Percentiles rank a stretch among this genome's conserved stretches.
Conservation (phyloP, 2,797 vertebrate genomes). For the Phoebastria nigripes region DNA sequence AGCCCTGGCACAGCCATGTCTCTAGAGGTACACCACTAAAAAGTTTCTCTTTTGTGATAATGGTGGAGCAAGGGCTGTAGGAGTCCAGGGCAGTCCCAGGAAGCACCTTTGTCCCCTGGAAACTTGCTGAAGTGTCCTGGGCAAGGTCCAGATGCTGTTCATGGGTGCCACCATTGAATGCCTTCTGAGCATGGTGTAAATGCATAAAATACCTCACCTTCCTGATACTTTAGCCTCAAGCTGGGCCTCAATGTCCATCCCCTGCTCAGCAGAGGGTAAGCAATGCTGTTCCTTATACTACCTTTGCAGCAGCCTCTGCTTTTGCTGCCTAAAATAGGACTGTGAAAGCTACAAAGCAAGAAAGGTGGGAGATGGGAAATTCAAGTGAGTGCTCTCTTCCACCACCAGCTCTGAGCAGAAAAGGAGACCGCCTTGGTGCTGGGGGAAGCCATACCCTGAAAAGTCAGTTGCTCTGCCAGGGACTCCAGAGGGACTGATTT, state of each 20-base stretch:
- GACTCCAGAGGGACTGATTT: not conserved
- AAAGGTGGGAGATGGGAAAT: no score
- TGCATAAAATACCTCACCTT: not conserved
- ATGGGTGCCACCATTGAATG: accelerated
- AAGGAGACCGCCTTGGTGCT: not conserved
- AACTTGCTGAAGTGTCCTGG: not conserved
- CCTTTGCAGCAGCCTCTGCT: not conserved
- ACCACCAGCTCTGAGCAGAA: not conserved
- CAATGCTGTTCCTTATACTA: not conserved
- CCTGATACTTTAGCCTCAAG: not conserved
- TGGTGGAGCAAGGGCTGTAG: not conserved
- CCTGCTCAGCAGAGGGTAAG: not conserved
- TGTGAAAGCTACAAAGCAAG: not conserved
- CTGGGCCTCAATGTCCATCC: not conserved
- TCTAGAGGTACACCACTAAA: not conserved
- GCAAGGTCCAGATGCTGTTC: not conserved
- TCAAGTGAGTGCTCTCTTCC: not conserved
- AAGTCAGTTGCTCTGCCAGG: not conserved
- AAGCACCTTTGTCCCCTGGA: not conserved
- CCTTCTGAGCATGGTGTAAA: not conserved
- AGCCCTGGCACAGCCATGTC: not conserved
- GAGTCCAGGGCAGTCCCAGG: no score
- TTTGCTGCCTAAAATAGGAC: not conserved
- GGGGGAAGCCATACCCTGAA: no score
- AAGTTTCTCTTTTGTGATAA: not conserved